These are phyloP conservation scores for Sphyrna mokarran DNA, from an alignment of 2,113 vertebrate genomes.

Conservation along the genomic window DNA sequence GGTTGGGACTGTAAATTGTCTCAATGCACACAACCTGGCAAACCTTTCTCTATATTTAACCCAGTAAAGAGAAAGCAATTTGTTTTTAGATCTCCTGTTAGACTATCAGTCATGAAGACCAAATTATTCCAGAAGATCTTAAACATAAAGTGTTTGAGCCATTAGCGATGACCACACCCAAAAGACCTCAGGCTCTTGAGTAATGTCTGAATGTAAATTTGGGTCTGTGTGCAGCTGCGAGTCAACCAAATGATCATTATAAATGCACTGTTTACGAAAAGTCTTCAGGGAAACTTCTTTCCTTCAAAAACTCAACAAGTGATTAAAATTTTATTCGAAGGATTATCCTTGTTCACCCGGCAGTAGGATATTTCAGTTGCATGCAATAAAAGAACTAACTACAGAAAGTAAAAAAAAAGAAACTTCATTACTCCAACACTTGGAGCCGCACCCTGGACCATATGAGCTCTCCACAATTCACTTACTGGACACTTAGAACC, in stretches of 20 bases:
- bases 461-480: too few relatives aligned
- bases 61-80: neutral
- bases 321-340: neutral
- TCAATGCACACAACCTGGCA: neutral
- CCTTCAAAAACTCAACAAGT: neutral
- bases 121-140: neutral
- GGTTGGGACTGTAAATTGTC: neutral
- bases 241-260: neutral
- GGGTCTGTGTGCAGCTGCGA: neutral
- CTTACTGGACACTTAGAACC: too few relatives aligned
- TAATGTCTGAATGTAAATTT: conserved; percentile 19
- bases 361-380: too few relatives aligned
- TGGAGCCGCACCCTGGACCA: too few relatives aligned
- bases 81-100: neutral
- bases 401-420: too few relatives aligned
- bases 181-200: neutral
- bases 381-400: too few relatives aligned
- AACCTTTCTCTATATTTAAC: neutral
- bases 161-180: neutral
- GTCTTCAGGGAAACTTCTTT: neutral
- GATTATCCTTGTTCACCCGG: neutral
- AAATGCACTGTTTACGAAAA: neutral
- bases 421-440: too few relatives aligned
- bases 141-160: neutral
- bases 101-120: neutral